phyloP scores from a whole-genome alignment of 2,888 invertebrate genomes.

The Molanna angustata region DNA sequence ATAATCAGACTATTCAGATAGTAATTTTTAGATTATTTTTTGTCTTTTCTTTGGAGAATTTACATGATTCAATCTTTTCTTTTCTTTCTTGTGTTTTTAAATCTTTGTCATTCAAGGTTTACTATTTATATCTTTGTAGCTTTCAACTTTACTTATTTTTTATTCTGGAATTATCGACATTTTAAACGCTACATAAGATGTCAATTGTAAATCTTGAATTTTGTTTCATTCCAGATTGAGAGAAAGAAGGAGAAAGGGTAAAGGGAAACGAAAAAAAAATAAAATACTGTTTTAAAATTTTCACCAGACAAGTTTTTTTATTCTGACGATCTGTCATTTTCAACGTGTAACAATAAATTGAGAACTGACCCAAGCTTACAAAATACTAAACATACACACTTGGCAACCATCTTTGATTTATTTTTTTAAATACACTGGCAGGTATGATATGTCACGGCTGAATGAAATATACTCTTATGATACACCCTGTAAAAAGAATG shows the following conservation, averaged over 20 bases:
- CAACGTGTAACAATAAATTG: conserved; percentile 33
- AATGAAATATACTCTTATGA: conserved; percentile 14
- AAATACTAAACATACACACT: conserved; percentile 34
- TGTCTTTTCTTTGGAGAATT: too few species aligned
- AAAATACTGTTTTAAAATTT: conserved; percentile 28
- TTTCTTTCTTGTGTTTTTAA: too few species aligned
- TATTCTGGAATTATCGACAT: too few species aligned
- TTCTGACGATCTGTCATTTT: conserved; percentile 33
- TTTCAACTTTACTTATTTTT: too few species aligned
- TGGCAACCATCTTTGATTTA: conserved; percentile 31
- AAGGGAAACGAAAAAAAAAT: conserved; percentile 11
- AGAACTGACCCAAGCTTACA: conserved; percentile 34
- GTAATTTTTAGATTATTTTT: too few species aligned
- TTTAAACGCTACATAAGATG: too few species aligned
- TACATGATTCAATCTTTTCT: too few species aligned
- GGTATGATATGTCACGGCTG: conserved; percentile 32
- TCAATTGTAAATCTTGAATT: too few species aligned
- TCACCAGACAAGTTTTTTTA: conserved; percentile 33
- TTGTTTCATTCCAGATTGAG: too few species aligned
- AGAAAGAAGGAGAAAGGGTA: conserved; percentile 4
- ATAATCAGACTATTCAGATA: too few species aligned
- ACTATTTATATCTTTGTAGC: too few species aligned
- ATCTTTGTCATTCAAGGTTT: too few species aligned
- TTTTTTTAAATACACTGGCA: conserved; percentile 30
- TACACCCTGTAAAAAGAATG: conserved; percentile 24